phyloP scores from a whole-genome alignment of 1,140 invertebrate genomes.

The Lepidurus couesii region DNA sequence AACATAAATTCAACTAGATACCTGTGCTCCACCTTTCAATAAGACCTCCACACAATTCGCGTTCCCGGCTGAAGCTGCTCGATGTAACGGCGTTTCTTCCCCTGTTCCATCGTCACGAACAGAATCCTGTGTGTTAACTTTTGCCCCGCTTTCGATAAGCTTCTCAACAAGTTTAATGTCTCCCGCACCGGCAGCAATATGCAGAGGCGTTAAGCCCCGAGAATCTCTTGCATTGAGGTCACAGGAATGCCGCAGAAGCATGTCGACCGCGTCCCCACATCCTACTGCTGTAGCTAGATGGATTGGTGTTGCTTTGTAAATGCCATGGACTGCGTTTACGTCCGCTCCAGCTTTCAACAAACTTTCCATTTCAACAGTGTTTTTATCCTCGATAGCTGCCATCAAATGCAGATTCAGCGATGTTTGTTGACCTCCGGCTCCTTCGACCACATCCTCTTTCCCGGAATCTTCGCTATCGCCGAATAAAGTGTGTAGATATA shows the following conservation, averaged over 20 bases:
- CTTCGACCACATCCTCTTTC: neutral
- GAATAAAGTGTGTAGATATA: neutral
- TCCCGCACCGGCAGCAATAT: conserved; percentile 26
- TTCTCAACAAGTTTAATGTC: conserved; percentile 15
- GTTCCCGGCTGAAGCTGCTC: conserved; percentile 26
- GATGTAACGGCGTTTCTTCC: conserved; percentile 30
- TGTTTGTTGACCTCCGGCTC: neutral
- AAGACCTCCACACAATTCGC: neutral
- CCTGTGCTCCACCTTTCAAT: conserved; percentile 29
- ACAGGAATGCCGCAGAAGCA: conserved; percentile 22
- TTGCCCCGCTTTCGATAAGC: conserved; percentile 8
- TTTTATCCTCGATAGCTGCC: conserved; percentile 28
- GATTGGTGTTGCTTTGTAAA: conserved; percentile 18
- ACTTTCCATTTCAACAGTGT: neutral
- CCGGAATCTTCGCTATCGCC: conserved; percentile 10
- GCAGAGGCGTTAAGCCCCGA: conserved; percentile 28
- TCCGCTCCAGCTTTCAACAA: conserved; percentile 28
- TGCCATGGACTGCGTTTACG: conserved; percentile 4
- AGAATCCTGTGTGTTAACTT: conserved; percentile 6
- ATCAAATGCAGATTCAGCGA: conserved; percentile 27
- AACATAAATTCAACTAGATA: neutral
- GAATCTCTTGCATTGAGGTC: conserved; percentile 29
- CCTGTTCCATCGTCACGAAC: conserved; percentile 24
- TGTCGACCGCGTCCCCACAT: neutral
- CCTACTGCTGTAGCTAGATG: conserved; percentile 24